Conservation (phyloP, 2,888 invertebrate species). For the Caradrina kadenii region DNA sequence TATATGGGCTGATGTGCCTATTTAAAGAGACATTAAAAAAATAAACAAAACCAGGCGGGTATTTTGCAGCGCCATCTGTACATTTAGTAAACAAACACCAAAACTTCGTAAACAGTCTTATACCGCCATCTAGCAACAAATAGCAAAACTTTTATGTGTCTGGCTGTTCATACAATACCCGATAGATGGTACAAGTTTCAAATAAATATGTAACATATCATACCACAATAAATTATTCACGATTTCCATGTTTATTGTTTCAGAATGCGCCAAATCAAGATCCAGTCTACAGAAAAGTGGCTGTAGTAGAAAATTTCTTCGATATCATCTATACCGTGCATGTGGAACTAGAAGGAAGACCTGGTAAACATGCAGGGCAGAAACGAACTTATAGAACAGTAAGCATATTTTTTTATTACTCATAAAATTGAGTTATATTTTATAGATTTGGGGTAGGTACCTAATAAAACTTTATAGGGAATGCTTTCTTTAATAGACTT, state of each 20-base stretch:
- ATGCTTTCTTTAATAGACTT: too few species aligned
- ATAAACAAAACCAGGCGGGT: background rate
- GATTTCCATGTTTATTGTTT: constrained; percentile 79
- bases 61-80: constrained; percentile 57
- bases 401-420: constrained; percentile 76
- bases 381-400: constrained; percentile 99
- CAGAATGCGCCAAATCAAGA: constrained; percentile 93
- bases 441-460: background rate
- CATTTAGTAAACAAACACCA: background rate
- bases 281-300: constrained; percentile 96
- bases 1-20: background rate
- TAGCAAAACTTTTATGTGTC: constrained; percentile 44
- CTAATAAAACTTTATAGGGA: too few species aligned
- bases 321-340: constrained; percentile 99
- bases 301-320: constrained; percentile 99
- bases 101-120: background rate
- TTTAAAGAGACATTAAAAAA: background rate
- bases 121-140: constrained; percentile 63
- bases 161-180: fast-evolving
- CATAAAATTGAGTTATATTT: background rate
- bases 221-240: background rate
- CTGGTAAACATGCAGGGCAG: constrained; percentile 99
- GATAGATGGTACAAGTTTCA: constrained; percentile 67
- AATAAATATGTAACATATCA: too few species aligned
- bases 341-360: constrained; percentile 97